phyloP scores from a whole-genome alignment of 2,113 vertebrate genomes.

The Lampris incognitus region DNA sequence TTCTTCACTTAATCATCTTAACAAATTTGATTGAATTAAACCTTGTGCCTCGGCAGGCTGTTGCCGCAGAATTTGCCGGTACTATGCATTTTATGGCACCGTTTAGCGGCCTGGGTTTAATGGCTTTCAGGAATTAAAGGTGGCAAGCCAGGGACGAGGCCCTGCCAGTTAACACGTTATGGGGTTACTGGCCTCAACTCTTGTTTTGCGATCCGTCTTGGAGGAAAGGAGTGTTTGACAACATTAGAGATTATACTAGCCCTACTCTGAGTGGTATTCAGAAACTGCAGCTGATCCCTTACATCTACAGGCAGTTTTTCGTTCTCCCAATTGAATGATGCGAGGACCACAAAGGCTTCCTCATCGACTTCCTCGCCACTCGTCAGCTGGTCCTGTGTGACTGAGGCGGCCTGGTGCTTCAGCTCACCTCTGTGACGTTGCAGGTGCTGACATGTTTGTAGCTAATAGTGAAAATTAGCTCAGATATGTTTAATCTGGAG shows the following conservation, averaged over 20 bases:
- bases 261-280: too few relatives aligned
- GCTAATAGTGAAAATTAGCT: conserved; percentile 81
- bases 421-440: conserved; percentile 77
- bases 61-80: conserved; percentile 88
- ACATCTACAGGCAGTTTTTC: background rate
- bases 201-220: too few relatives aligned
- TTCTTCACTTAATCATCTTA: background rate
- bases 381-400: conserved; percentile 92
- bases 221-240: too few relatives aligned
- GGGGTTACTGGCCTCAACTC: too few relatives aligned
- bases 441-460: conserved; percentile 67
- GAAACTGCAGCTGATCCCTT: background rate
- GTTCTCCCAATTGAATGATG: conserved; percentile 42
- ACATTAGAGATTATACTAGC: too few relatives aligned
- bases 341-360: conserved; percentile 84
- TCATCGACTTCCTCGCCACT: conserved; percentile 87
- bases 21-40: conserved; percentile 82
- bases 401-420: conserved; percentile 85
- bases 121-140: conserved; percentile 85
- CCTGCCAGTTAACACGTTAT: too few relatives aligned
- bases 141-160: conserved; percentile 63
- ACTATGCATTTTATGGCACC: conserved; percentile 87
- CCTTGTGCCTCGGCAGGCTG: conserved; percentile 88
- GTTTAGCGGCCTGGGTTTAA: conserved; percentile 45
- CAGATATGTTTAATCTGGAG: too few relatives aligned